phyloP scores from a whole-genome alignment of 2,888 invertebrate species.

The Dicyrtoma fusca region DNA sequence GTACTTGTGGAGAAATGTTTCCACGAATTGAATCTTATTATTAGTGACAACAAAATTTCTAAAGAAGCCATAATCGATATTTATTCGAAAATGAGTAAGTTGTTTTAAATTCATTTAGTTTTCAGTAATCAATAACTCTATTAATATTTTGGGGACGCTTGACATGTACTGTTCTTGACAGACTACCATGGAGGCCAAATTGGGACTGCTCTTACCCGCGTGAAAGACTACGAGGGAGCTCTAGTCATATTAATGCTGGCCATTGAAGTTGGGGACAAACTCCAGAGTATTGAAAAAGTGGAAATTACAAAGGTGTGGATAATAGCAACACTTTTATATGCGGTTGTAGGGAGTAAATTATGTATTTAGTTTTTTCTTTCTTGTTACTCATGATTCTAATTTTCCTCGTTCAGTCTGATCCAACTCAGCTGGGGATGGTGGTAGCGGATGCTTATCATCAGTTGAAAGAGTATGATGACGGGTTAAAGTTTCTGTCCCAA shows the following conservation, averaged over 20 bases:
- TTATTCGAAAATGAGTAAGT: slow-evolving; percentile 27
- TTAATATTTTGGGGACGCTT: no score
- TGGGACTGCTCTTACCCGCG: slow-evolving; percentile 8
- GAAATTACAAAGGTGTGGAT: slow-evolving; percentile 5
- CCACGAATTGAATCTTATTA: slow-evolving; percentile 5
- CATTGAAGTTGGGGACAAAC: slow-evolving; percentile 19
- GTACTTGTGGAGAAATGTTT: slow-evolving; percentile 14
- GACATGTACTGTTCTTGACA: no score
- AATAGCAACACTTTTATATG: not conserved
- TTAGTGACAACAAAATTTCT: not conserved
- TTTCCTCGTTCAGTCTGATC: slow-evolving; percentile 9
- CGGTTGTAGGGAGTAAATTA: not conserved
- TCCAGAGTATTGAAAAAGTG: not conserved
- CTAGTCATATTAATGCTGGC: slow-evolving; percentile 1
- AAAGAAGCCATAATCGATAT: slow-evolving; percentile 9
- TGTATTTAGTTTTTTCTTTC: not conserved
- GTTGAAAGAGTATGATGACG: slow-evolving; percentile 16
- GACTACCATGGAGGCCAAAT: slow-evolving; percentile 30
- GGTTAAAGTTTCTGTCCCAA: slow-evolving; percentile 18
- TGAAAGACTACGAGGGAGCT: slow-evolving; percentile 20
- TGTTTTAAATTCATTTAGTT: not conserved
- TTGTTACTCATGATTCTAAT: not conserved
- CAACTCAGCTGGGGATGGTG: slow-evolving; percentile 15
- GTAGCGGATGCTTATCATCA: slow-evolving; percentile 24
- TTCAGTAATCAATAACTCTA: not conserved